Conservation (phyloP, 2,113 vertebrate genomes). For the Meriones unguiculatus region DNA sequence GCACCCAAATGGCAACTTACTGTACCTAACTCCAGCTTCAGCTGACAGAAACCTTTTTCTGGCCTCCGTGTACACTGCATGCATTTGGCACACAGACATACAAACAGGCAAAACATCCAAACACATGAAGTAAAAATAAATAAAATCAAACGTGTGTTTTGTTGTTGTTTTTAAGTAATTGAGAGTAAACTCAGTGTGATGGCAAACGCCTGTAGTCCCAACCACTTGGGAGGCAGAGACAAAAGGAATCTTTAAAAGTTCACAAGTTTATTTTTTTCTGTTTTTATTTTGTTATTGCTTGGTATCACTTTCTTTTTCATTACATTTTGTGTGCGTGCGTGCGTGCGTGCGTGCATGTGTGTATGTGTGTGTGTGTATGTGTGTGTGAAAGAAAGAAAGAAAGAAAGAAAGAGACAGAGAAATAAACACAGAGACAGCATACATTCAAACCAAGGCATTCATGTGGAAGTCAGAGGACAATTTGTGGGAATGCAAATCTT, state of each 20-base stretch:
- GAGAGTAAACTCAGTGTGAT: not conserved
- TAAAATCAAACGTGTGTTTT: not conserved
- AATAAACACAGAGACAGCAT: not conserved
- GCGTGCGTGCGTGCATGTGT: not conserved
- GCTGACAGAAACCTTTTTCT: not conserved
- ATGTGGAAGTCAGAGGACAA: not conserved
- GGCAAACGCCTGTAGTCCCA: not conserved
- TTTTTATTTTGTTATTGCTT: not conserved
- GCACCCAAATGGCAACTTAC: not conserved
- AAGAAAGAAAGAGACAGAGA: not conserved
- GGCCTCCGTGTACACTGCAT: not conserved
- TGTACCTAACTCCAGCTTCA: not conserved
- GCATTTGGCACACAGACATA: not conserved
- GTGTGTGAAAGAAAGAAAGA: too few species aligned
- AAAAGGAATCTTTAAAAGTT: not conserved
- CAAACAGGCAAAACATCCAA: not conserved
- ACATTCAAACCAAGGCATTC: not conserved
- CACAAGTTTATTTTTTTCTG: not conserved
- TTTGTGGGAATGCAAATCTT: not conserved
- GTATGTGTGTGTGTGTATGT: not conserved
- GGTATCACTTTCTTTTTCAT: not conserved
- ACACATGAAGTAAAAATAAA: not conserved
- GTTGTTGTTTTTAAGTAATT: not conserved
- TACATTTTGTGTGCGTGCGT: not conserved
- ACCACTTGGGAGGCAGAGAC: not conserved